A percentile compares a stretch with the other conserved stretches of the same genome.
phyloP scores from a whole-genome alignment of 2,113 vertebrate species.

The Silurus asotus region DNA sequence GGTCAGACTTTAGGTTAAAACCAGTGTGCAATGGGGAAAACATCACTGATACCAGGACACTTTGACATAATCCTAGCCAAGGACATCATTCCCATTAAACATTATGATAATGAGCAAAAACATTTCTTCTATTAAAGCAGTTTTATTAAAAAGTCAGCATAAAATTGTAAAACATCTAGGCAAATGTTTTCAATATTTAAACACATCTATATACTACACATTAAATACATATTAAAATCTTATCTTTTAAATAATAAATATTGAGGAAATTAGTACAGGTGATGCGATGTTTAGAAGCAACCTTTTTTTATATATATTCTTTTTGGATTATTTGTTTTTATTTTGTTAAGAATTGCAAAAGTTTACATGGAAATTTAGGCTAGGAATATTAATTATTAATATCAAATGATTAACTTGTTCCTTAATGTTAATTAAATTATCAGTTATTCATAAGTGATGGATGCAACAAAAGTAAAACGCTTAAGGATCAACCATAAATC shows the following conservation, averaged over 20 bases:
- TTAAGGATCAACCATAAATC: background rate
- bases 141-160: background rate
- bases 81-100: background rate
- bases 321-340: background rate
- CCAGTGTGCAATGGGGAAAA: background rate
- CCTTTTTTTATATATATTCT: background rate
- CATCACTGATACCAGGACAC: background rate
- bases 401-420: background rate
- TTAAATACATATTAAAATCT: background rate
- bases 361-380: background rate
- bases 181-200: background rate
- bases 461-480: background rate
- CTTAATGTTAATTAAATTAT: background rate
- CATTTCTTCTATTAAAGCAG: no score
- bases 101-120: background rate
- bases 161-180: no score
- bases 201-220: background rate
- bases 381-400: no score
- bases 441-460: background rate
- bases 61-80: background rate
- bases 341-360: background rate
- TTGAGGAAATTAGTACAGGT: background rate
- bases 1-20: background rate
- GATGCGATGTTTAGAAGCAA: background rate
- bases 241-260: background rate